These are phyloP conservation scores for Sebastes glaucus DNA, from an alignment of 2,797 vertebrate species.

Conservation along the genomic window DNA sequence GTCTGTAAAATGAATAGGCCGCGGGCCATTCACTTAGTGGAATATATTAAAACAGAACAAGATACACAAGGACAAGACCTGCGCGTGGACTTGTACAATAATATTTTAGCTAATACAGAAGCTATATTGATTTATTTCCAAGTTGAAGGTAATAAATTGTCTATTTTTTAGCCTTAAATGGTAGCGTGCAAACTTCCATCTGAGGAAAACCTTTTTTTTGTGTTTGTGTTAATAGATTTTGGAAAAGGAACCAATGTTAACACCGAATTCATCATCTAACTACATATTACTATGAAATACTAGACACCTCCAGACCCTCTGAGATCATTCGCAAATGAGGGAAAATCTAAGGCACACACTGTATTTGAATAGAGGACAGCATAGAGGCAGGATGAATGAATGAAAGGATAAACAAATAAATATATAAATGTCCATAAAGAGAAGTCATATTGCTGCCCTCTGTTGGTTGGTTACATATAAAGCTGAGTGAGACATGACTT, in stretches of 20 bases:
- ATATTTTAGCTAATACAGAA: slow-evolving; percentile 1
- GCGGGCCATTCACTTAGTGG: slow-evolving; percentile 37
- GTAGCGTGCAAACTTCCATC: background rate
- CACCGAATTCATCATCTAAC: background rate
- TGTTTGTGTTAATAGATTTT: background rate
- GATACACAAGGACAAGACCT: slow-evolving; percentile 34
- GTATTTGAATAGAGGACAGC: slow-evolving; percentile 10
- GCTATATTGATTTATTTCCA: slow-evolving; percentile 8
- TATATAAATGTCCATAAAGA: slow-evolving; percentile 2
- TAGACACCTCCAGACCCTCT: background rate
- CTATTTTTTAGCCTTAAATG: background rate
- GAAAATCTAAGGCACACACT: background rate
- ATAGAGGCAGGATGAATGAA: slow-evolving; percentile 1
- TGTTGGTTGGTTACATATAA: slow-evolving; percentile 53
- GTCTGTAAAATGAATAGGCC: slow-evolving; percentile 54
- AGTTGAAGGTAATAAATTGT: background rate
- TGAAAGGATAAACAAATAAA: slow-evolving; percentile 25
- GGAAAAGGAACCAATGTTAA: background rate
- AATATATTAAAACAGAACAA: slow-evolving; percentile 48
- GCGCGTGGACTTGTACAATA: slow-evolving; percentile 8
- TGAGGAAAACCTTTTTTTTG: background rate
- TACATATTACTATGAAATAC: background rate
- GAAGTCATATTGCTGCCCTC: slow-evolving; percentile 60
- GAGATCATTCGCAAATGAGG: background rate
- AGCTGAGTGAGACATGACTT: slow-evolving; percentile 15